Evolutionary conservation across 2,888 invertebrate species (phyloP), one percentile per base, ranked within the genome.

Genomic region (Tenthredo notha): DNA sequence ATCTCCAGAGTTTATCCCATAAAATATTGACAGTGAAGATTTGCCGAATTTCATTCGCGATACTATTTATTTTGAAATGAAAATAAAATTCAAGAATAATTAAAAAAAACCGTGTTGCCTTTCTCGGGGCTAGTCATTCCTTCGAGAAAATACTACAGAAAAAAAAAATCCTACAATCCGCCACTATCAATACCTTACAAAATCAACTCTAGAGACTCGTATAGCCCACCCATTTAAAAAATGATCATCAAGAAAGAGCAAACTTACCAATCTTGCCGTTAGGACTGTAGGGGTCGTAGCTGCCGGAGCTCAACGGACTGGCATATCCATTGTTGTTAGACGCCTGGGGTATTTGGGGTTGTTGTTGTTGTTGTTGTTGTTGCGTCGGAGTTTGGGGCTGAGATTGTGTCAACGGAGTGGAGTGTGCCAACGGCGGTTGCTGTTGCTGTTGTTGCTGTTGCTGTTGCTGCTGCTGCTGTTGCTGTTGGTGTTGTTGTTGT

Each of bases 241-340:
- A 74, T 70, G 37, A 70, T 70, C 70, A 37, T 70, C 18, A 70
- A 70, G 33, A 37, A 74, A 74, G 29, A 43, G 72, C 25, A 43
- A 83, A 95, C 97, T 96, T 90, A 97, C 98, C 97, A 95, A 97
- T 96, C 95, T 97, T 98, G 91, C 97, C 97, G 94, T 97, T 97
- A 88, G 98, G 98, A 94, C 97, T 98, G 94, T 98, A 98, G 2
- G 97, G 97, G 90, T 98, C 98, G 94, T 98, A 98, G 95, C 97
- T 98, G 93, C 97, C 96, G 25, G 97, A 96, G 84, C 97, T 97
- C 95, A 97, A 96, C 29, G 98, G 97, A 88, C 97, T 97, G 83
- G 97, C 96, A 93, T 97, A 98, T 84, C 98, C 98, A 91, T 97
- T 97, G 92, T 95, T 96, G 88, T 95, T 92, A 84, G 92, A 89